Percentiles rank a stretch among this genome's conserved stretches.
Evolutionary conservation across 2,888 invertebrate genomes (phyloP).

Genomic region (Eubasilissa splendida): DNA sequence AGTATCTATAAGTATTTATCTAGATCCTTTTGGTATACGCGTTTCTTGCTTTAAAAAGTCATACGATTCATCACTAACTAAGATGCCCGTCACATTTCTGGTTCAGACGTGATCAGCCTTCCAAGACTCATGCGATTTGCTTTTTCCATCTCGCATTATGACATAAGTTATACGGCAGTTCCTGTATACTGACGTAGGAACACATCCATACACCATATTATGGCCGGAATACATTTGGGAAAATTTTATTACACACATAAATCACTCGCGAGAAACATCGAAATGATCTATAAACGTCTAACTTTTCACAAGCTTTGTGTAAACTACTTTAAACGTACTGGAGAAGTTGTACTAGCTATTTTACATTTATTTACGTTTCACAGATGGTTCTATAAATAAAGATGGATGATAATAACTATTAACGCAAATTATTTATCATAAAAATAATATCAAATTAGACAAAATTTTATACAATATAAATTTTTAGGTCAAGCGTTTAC

Average conservation of each 20-base stretch:
- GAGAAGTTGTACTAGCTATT: too few species aligned
- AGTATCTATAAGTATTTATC: too few species aligned
- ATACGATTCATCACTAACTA: conserved; percentile 3
- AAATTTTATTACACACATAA: conserved; percentile 4
- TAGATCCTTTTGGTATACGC: not conserved
- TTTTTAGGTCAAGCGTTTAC: too few species aligned
- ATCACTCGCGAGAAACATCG: conserved; percentile 3
- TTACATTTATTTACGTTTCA: too few species aligned
- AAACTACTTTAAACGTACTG: not conserved
- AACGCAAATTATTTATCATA: too few species aligned
- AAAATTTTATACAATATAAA: too few species aligned
- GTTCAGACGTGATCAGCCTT: conserved; percentile 2
- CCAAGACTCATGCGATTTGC: not conserved
- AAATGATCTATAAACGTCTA: conserved; percentile 12
- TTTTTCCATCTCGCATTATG: conserved; percentile 12
- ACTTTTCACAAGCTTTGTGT: conserved; percentile 1
- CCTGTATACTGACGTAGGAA: too few species aligned
- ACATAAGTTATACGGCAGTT: not conserved
- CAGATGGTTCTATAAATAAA: too few species aligned
- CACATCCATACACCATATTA: too few species aligned
- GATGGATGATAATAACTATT: too few species aligned
- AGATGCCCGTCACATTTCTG: not conserved
- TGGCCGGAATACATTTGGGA: not conserved
- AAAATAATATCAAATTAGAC: too few species aligned
- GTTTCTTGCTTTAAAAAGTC: not conserved